A percentile compares a stretch with the other conserved stretches of the same genome.
Evolutionary conservation across 2,113 vertebrate genomes (phyloP).

Genomic region (Ramphastos sulfuratus): DNA sequence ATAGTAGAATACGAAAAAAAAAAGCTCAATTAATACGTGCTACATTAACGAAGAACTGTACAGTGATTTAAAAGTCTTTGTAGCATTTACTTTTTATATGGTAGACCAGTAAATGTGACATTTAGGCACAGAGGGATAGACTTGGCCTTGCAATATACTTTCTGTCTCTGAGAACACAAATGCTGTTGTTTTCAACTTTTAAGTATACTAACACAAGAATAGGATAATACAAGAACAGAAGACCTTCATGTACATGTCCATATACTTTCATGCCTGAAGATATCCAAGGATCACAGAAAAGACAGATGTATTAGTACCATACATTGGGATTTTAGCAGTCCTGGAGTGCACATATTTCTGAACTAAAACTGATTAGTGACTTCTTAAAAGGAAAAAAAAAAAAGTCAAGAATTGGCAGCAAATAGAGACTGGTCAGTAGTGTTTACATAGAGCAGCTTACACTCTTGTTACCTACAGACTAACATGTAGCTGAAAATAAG

Average conservation of each 20-base stretch:
- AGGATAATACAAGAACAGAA: background rate
- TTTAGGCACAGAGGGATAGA: background rate
- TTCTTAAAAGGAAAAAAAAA: constrained; percentile 38
- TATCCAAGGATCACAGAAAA: constrained; percentile 15
- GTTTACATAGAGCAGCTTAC: constrained; percentile 49
- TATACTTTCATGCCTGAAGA: background rate
- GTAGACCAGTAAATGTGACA: background rate
- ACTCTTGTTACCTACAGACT: background rate
- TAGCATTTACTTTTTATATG: background rate
- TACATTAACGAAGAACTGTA: background rate
- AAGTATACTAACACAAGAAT: background rate
- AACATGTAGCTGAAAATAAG: background rate
- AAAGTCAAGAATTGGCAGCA: constrained; percentile 29
- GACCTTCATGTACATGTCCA: background rate
- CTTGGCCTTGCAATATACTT: background rate
- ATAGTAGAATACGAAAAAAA: background rate
- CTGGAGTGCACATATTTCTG: background rate
- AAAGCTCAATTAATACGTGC: background rate
- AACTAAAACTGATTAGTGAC: background rate
- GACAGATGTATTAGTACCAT: background rate
- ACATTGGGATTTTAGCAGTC: background rate
- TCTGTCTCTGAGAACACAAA: background rate
- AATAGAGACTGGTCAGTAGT: constrained; percentile 5
- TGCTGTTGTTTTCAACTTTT: background rate
- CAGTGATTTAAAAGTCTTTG: constrained; percentile 13